These are phyloP conservation scores for Diplolepis rosae DNA, from an alignment of 2,888 invertebrate genomes.

Conservation along the genomic window DNA sequence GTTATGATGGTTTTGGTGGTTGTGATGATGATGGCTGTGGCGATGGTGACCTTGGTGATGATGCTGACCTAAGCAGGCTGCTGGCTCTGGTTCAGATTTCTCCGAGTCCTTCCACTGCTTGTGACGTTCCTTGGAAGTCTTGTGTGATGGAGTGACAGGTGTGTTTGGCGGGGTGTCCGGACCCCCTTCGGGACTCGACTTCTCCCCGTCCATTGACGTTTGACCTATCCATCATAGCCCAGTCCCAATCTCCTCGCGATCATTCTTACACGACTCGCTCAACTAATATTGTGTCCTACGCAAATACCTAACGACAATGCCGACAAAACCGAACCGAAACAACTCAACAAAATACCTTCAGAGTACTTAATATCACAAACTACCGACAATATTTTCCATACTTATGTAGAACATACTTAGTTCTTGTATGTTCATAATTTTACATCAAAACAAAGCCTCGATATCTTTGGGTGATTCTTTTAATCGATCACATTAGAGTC, in stretches of 20 bases:
- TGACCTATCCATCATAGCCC: conserved; percentile 74
- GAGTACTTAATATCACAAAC: conserved; percentile 34
- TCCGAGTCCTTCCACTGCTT: conserved; percentile 68
- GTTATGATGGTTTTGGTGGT: conserved; percentile 60
- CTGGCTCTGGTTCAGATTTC: conserved; percentile 56
- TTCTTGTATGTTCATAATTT: background rate
- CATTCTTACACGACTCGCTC: conserved; percentile 60
- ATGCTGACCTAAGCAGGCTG: conserved; percentile 69
- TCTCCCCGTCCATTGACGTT: conserved; percentile 72
- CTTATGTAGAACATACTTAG: background rate
- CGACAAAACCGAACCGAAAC: conserved; percentile 68
- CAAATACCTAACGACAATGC: conserved; percentile 72
- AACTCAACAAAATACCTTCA: conserved; percentile 38
- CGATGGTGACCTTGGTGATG: conserved; percentile 53
- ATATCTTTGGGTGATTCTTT: background rate
- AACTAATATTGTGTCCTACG: conserved; percentile 70
- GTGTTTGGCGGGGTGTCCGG: conserved; percentile 73
- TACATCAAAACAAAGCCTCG: too few relatives aligned
- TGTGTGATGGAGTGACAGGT: conserved; percentile 70
- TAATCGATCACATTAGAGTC: background rate
- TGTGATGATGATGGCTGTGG: conserved; percentile 74
- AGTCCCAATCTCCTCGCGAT: conserved; percentile 70
- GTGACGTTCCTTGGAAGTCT: conserved; percentile 58
- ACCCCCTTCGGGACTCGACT: conserved; percentile 67
- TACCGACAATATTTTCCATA: background rate